phyloP scores from a whole-genome alignment of 2,888 invertebrate species.

The Lacanobia oleracea region DNA sequence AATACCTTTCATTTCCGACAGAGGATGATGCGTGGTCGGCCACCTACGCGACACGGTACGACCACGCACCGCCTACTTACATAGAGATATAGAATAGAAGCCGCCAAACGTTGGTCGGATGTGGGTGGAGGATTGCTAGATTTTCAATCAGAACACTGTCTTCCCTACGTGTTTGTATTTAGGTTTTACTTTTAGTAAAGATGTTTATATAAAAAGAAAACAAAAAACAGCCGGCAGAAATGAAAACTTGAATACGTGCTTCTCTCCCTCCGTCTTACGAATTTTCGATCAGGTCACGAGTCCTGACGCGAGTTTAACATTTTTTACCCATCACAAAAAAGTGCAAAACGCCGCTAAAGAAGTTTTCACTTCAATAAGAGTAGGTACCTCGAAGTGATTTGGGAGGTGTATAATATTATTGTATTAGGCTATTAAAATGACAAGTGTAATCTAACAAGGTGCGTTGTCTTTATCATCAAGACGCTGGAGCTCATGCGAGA shows the following conservation, averaged over 20 bases:
- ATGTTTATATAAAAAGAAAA: not conserved
- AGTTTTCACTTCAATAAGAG: too few relatives aligned
- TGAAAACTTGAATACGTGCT: too few relatives aligned
- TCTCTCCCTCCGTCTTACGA: too few relatives aligned
- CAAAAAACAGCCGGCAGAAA: too few relatives aligned
- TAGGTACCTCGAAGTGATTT: not conserved
- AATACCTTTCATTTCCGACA: conserved; percentile 1
- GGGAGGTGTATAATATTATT: too few relatives aligned
- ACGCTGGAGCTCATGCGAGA: not conserved
- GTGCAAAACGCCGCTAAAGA: too few relatives aligned
- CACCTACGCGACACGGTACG: not conserved
- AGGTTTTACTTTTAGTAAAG: not conserved
- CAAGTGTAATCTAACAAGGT: too few relatives aligned
- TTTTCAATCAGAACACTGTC: conserved; percentile 12
- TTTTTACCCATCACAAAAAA: too few relatives aligned
- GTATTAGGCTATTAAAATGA: too few relatives aligned
- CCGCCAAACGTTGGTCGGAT: not conserved
- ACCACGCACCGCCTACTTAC: conserved; percentile 3
- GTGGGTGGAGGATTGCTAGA: not conserved
- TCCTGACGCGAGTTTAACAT: too few relatives aligned
- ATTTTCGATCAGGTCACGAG: too few relatives aligned
- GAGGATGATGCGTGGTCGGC: conserved; percentile 5
- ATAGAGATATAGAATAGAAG: not conserved
- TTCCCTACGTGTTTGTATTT: not conserved
- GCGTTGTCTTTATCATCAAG: too few relatives aligned